Percentiles rank a stretch among this genome's conserved stretches.
Conservation (phyloP, 2,113 vertebrate species). For the Calypte anna region DNA sequence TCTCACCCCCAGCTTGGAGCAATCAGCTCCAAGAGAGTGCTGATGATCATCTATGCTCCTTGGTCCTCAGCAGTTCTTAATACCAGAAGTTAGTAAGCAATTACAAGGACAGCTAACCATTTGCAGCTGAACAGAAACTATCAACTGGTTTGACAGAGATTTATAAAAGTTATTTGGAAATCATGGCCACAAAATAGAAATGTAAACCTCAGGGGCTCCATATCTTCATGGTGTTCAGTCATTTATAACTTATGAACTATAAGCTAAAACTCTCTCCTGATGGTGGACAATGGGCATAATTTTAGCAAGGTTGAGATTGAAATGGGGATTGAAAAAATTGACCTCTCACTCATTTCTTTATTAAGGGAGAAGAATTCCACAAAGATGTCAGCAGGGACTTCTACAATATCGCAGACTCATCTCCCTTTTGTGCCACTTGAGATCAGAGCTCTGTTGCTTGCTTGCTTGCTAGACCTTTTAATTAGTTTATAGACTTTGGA, state of each 20-base stretch:
- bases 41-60: not conserved
- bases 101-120: not conserved
- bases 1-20: not conserved
- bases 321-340: not conserved
- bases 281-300: not conserved
- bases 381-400: not conserved
- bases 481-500: not conserved
- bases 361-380: not conserved
- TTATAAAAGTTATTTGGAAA: not conserved
- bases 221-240: not conserved
- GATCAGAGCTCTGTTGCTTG: not conserved
- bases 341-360: not conserved
- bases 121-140: not conserved
- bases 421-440: not conserved
- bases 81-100: not conserved
- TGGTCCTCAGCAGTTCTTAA: not conserved
- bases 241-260: not conserved
- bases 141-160: not conserved
- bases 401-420: not conserved
- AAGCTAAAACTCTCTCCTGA: not conserved
- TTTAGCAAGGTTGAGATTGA: not conserved
- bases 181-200: not conserved
- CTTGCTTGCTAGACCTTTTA: not conserved
- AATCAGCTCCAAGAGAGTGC: not conserved
- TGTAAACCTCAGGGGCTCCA: not conserved